These are phyloP conservation scores for Amblyopsis rosae DNA, from an alignment of 2,113 vertebrate species.

Conservation along the genomic window DNA sequence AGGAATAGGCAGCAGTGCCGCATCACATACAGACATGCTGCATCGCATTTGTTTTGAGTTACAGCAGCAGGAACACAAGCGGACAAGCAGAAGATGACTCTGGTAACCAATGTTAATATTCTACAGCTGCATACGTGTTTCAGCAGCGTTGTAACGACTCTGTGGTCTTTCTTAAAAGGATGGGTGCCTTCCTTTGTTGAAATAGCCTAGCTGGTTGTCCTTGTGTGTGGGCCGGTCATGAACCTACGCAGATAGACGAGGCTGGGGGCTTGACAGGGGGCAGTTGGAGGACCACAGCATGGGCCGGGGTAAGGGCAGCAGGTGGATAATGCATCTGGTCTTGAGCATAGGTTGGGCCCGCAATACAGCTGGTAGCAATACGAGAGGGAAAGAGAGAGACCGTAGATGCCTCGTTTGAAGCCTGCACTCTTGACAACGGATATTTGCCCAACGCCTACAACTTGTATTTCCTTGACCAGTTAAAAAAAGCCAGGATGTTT, in stretches of 20 bases:
- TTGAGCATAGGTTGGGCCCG: no score
- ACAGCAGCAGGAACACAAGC: constrained; percentile 45
- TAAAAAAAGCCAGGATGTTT: no score
- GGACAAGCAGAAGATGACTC: constrained; percentile 36
- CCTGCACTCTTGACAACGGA: no score
- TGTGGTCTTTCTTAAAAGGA: constrained; percentile 59
- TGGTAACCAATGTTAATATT: constrained; percentile 69
- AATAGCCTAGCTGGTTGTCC: constrained; percentile 45
- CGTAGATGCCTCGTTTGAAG: no score
- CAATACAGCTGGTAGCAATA: no score
- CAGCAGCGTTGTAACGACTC: constrained; percentile 35
- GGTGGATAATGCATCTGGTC: no score
- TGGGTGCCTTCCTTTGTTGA: constrained; percentile 47
- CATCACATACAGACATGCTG: constrained; percentile 53
- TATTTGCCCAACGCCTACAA: no score
- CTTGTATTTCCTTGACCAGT: no score
- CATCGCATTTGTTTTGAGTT: constrained; percentile 25
- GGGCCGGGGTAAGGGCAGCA: no score
- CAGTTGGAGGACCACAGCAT: no score
- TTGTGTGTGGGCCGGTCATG: constrained; percentile 30
- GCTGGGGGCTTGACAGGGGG: neutral
- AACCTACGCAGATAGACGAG: constrained; percentile 25
- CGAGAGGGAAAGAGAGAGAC: no score
- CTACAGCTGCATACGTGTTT: constrained; percentile 64
- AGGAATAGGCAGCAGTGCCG: constrained; percentile 20